These are phyloP conservation scores for Gallinago media DNA, from an alignment of 2,113 vertebrate species.

Conservation along the genomic window DNA sequence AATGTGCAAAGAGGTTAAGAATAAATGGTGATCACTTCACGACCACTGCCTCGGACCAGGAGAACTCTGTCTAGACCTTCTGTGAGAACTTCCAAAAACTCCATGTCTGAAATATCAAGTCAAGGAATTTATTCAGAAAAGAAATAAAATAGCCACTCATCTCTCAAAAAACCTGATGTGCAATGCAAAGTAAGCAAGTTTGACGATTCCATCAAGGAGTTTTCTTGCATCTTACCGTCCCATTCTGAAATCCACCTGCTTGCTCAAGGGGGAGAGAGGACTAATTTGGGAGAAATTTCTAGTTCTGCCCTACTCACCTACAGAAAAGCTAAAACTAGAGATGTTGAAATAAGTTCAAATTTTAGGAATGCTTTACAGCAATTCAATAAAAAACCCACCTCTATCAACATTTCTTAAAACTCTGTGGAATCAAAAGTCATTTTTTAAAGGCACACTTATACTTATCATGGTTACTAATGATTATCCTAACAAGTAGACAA, in stretches of 20 bases:
- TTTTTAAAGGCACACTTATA: not conserved
- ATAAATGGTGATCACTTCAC: slow-evolving; percentile 97
- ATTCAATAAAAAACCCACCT: not conserved
- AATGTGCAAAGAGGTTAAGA: slow-evolving; percentile 76
- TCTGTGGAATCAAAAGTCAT: not conserved
- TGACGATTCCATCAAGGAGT: not conserved
- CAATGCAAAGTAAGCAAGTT: not conserved
- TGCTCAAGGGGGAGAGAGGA: not conserved
- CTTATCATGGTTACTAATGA: not conserved
- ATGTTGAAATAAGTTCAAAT: not conserved
- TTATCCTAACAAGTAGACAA: not conserved
- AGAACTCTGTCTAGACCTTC: slow-evolving; percentile 93
- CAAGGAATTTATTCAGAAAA: slow-evolving; percentile 63
- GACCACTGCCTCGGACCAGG: slow-evolving; percentile 91
- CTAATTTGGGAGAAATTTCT: not conserved
- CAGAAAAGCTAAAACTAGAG: not conserved
- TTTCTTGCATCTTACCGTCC: not conserved
- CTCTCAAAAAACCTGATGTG: not conserved
- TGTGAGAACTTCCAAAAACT: slow-evolving; percentile 94
- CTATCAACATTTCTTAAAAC: not conserved
- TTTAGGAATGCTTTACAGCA: not conserved
- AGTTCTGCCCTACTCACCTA: not conserved
- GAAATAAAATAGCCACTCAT: not conserved
- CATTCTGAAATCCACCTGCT: not conserved
- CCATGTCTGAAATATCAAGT: slow-evolving; percentile 88